Base-by-base conservation (phyloP, 1,140 invertebrate species). In the Caerostris darwini region DNA sequence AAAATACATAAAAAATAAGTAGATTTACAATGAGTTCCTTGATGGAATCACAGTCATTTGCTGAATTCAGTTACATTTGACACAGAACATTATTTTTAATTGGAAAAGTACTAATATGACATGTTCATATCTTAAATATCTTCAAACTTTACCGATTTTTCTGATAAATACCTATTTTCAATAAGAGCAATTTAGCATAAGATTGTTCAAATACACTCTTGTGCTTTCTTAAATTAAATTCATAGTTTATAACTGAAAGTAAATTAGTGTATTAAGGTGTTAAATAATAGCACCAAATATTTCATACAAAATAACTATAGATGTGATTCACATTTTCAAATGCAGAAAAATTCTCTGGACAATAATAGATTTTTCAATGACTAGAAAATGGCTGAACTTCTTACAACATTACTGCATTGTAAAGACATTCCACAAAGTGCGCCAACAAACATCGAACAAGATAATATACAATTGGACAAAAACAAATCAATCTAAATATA, bases 401-500 rank as follows among this genome's bases (percentile, higher is more conserved):
- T 77, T 34, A 12, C 19, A 50, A 77, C 71, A 77, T 50, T 34
- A 77, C 34, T 77, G 71, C 34, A 77, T 77, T 59, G 83, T 85
- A 85, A 85, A 59, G 57, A 85, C 71, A 85, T 58, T 56, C 12
- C 8, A 85, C 57, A 85, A n/a, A 85, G 83, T 85, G 83, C 4
- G 53, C 57, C 7, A 57, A 85, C 57, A 85, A 85, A 85, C 83
- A 85, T 17, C 56, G 83, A 85, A 85, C 83, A 85, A 54, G 81
- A 58, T 59, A n/a, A 85, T 59, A 85, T 56, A 85, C 19, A n/a
- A 14, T 77, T 53, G 50, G 8, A 77, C 50, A 77, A 57, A 58
- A 85, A 57, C 54, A 83, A 83, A 83, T 56, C 57, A 85, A 85
- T 85, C 83, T 85, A 85, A 85, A 85, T 85, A 8, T 85, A 77